phyloP scores from a whole-genome alignment of 2,888 invertebrate species.

The Lithosia quadra region DNA sequence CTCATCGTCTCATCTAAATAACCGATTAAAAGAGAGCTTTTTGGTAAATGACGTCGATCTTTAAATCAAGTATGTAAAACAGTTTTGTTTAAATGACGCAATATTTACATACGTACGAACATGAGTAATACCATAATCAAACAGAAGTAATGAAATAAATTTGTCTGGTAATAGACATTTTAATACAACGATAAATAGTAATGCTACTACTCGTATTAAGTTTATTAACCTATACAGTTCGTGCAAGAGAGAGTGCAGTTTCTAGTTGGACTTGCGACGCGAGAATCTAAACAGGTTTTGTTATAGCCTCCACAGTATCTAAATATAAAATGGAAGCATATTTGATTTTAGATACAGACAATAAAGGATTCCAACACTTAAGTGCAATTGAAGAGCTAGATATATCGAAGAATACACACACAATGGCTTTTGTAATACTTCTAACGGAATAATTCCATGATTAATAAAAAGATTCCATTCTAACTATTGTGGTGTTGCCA shows the following conservation, averaged over 20 bases:
- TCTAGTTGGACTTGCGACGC: conserved; percentile 48
- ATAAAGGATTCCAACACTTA: not conserved
- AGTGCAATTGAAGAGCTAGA: not conserved
- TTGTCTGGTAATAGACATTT: conserved; percentile 23
- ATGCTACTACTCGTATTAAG: conserved; percentile 44
- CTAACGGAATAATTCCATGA: not conserved
- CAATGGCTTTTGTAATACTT: not conserved
- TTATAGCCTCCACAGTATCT: conserved; percentile 25
- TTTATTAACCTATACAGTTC: conserved; percentile 44
- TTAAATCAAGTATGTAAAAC: conserved; percentile 1
- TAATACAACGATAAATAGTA: conserved; percentile 23
- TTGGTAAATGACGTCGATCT: not conserved
- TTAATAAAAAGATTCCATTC: conserved; percentile 26
- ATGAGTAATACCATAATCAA: conserved; percentile 16
- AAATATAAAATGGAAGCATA: conserved; percentile 1
- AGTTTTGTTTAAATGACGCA: conserved; percentile 20
- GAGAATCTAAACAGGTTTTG: conserved; percentile 56
- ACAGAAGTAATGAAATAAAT: conserved; percentile 14
- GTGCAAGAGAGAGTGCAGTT: conserved; percentile 59
- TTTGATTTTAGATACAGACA: conserved; percentile 3
- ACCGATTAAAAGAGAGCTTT: not conserved
- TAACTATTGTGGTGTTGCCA: conserved; percentile 24
- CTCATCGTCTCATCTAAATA: too few relatives aligned
- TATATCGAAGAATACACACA: not conserved
- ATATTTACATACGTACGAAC: conserved; percentile 10